These are phyloP conservation scores for Mesoclemmys tuberculata DNA, from an alignment of 2,113 vertebrate genomes.

Conservation along the genomic window DNA sequence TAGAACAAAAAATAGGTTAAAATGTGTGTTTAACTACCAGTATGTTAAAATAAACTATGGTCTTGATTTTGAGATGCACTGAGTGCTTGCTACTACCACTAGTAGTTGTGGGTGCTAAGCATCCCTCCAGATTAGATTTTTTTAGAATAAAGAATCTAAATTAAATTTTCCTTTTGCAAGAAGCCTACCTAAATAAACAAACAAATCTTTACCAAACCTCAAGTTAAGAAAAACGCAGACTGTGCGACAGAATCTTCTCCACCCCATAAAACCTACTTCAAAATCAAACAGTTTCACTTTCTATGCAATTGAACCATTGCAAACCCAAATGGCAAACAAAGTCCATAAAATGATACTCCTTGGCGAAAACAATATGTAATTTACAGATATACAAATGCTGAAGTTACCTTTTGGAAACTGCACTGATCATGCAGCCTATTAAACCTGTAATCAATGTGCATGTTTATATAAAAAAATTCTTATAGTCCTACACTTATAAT, in stretches of 20 bases:
- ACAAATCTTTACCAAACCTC: fast-evolving
- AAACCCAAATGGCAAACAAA: background rate
- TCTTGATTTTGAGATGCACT: background rate
- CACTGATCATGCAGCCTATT: background rate
- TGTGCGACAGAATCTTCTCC: background rate
- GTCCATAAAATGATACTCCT: background rate
- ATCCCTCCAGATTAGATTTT: background rate
- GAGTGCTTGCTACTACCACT: background rate
- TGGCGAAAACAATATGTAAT: background rate
- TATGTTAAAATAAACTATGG: background rate
- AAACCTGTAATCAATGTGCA: background rate
- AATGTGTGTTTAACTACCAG: background rate
- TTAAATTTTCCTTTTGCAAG: background rate
- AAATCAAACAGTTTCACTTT: background rate
- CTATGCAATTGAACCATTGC: background rate
- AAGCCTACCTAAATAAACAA: background rate
- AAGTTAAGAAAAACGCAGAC: background rate
- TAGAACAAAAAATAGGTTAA: background rate
- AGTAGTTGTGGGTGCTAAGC: background rate
- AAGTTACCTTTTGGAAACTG: background rate
- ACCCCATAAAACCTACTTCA: background rate
- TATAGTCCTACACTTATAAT: background rate
- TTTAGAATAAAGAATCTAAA: background rate
- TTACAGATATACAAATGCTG: background rate
- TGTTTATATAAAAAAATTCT: too few relatives aligned